A percentile compares a stretch with the other conserved stretches of the same genome.
These are phyloP conservation scores for Tromatobia lineatoria DNA, from an alignment of 2,888 invertebrate species.

Conservation along the genomic window DNA sequence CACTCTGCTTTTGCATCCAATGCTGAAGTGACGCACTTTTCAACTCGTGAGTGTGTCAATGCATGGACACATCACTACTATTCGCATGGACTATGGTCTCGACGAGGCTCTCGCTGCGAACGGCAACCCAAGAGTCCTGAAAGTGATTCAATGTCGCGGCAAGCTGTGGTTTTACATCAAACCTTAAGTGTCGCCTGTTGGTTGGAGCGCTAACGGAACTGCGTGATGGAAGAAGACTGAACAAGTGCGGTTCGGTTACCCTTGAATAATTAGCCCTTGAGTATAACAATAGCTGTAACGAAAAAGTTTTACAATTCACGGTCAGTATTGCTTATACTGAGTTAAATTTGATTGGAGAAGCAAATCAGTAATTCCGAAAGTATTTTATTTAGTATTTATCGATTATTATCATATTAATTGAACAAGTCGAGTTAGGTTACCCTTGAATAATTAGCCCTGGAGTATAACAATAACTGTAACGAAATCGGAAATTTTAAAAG, in stretches of 20 bases:
- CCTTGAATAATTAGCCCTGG: constrained; percentile 9
- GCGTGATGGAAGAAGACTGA: neutral
- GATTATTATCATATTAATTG: too few relatives aligned
- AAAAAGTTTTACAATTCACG: neutral
- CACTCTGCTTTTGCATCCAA: constrained; percentile 59
- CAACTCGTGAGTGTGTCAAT: constrained; percentile 30
- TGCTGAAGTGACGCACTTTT: constrained; percentile 20
- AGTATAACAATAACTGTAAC: neutral
- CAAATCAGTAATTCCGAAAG: neutral
- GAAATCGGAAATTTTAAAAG: too few relatives aligned
- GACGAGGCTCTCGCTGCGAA: constrained; percentile 52
- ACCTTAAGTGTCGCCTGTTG: constrained; percentile 74
- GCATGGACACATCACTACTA: constrained; percentile 1
- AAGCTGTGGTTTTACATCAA: constrained; percentile 83
- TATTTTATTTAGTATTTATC: neutral
- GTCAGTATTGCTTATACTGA: neutral
- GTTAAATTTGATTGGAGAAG: neutral
- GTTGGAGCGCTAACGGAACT: constrained; percentile 41
- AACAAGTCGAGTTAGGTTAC: constrained; percentile 17
- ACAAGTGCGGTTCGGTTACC: constrained; percentile 22
- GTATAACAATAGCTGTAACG: neutral
- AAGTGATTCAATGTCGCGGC: constrained; percentile 80
- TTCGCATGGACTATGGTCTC: constrained; percentile 39
- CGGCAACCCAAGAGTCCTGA: constrained; percentile 71
- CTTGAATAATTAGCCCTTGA: constrained; percentile 8